A percentile compares a stretch with the other conserved stretches of the same genome.
Conservation (phyloP, 2,888 invertebrate species). For the Rhagium mordax region DNA sequence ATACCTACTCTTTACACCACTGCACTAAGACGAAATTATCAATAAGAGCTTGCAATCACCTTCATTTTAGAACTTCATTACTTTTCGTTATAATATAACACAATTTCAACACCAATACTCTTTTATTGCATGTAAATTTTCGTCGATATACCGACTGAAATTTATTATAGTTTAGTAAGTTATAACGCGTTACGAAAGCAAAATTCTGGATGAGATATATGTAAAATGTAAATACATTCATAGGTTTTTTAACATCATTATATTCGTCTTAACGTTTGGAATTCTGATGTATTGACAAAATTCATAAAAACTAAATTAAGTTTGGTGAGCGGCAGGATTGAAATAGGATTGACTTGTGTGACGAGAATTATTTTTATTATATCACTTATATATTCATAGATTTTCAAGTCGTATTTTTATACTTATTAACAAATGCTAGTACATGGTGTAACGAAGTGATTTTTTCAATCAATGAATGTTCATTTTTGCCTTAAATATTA, state of each 20-base stretch:
- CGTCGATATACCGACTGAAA: neutral
- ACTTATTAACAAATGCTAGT: too few species aligned
- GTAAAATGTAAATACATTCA: slow-evolving; percentile 49
- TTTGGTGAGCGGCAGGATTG: slow-evolving; percentile 40
- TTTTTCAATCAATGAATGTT: too few species aligned
- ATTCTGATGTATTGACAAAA: slow-evolving; percentile 44
- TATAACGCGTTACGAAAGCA: neutral
- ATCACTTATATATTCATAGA: neutral
- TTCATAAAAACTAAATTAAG: slow-evolving; percentile 43
- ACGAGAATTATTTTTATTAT: slow-evolving; percentile 41
- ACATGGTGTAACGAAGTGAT: too few species aligned
- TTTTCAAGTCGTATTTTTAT: neutral
- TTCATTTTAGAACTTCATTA: neutral
- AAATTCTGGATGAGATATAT: slow-evolving; percentile 24
- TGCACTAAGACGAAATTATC: too few species aligned
- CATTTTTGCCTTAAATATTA: too few species aligned
- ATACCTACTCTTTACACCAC: too few species aligned
- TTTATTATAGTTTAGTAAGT: neutral
- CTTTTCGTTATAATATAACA: neutral
- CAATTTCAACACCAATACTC: neutral
- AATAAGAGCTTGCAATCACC: neutral
- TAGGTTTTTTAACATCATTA: slow-evolving; percentile 44
- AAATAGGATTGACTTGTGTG: slow-evolving; percentile 43
- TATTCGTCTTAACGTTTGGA: slow-evolving; percentile 39
- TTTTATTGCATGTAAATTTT: neutral